Evolutionary conservation across 2,888 invertebrate genomes (phyloP).

Genomic region (Eupithecia insigniata): DNA sequence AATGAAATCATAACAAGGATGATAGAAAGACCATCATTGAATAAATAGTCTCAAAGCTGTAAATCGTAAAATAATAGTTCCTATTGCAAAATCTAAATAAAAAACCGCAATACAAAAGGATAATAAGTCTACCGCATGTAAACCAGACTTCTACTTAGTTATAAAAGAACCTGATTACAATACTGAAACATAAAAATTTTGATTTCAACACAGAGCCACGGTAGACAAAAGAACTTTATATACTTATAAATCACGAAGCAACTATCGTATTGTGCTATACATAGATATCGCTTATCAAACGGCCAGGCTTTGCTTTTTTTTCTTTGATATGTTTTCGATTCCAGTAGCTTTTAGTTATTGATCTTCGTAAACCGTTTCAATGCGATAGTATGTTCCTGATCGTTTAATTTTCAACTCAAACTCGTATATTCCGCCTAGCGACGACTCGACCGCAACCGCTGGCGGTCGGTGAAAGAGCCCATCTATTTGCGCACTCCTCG

Average conservation of each 20-base stretch:
- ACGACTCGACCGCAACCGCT: conserved; percentile 74
- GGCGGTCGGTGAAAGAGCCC: conserved; percentile 79
- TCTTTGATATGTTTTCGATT: conserved; percentile 2
- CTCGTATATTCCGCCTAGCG: conserved; percentile 60
- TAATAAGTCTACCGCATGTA: conserved; percentile 9
- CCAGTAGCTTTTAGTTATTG: neutral
- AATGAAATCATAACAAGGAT: neutral
- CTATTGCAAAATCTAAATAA: neutral
- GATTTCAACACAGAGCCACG: conserved; percentile 31
- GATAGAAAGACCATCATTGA: neutral
- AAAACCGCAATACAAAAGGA: neutral
- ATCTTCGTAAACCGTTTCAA: neutral
- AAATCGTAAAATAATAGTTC: neutral
- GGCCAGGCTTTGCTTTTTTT: neutral
- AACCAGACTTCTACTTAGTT: neutral
- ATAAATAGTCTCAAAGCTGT: neutral
- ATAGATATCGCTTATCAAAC: neutral
- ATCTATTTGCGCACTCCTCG: conserved; percentile 85
- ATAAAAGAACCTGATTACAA: neutral
- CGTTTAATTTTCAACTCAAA: conserved; percentile 14
- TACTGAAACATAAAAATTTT: conserved; percentile 7
- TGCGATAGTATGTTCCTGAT: conserved; percentile 11
- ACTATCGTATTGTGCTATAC: conserved; percentile 6
- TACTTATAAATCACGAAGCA: conserved; percentile 6
- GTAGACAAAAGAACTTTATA: conserved; percentile 30